These are phyloP conservation scores for Gymnopithys bicolor DNA, from an alignment of 2,797 vertebrate species.

Conservation along the genomic window DNA sequence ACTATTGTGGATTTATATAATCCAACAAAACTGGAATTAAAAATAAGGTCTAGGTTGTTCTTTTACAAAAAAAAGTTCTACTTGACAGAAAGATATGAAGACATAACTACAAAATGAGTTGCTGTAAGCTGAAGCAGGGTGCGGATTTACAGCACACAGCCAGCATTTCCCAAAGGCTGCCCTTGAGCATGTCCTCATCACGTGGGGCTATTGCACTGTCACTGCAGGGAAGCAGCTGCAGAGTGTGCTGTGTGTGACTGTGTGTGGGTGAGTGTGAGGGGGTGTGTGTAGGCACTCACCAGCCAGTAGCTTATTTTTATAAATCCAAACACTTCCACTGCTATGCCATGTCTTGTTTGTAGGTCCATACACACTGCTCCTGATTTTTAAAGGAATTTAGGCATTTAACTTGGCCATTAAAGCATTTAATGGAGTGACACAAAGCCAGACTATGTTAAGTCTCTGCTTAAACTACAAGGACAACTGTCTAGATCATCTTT, in stretches of 20 bases:
- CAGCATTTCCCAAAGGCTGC: background rate
- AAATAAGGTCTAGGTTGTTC: background rate
- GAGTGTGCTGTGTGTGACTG: too few relatives aligned
- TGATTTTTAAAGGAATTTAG: background rate
- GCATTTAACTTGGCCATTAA: background rate
- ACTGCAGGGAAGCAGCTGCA: background rate
- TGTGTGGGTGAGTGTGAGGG: too few relatives aligned
- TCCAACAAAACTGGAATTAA: background rate
- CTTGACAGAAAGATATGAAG: background rate
- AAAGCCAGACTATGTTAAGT: background rate
- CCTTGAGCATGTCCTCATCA: background rate
- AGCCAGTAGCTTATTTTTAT: background rate
- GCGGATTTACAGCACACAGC: background rate
- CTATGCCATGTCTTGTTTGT: background rate
- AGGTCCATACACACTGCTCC: background rate
- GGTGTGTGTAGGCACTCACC: background rate
- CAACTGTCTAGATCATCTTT: background rate
- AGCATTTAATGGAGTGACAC: background rate
- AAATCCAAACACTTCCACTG: background rate
- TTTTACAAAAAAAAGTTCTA: background rate
- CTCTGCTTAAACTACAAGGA: background rate
- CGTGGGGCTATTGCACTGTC: background rate
- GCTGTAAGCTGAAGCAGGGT: background rate
- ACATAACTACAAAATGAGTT: background rate
- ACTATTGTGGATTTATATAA: background rate